A percentile compares a stretch with the other conserved stretches of the same genome.
These are phyloP conservation scores for Erynnis tages DNA, from an alignment of 2,888 invertebrate species.

Conservation along the genomic window DNA sequence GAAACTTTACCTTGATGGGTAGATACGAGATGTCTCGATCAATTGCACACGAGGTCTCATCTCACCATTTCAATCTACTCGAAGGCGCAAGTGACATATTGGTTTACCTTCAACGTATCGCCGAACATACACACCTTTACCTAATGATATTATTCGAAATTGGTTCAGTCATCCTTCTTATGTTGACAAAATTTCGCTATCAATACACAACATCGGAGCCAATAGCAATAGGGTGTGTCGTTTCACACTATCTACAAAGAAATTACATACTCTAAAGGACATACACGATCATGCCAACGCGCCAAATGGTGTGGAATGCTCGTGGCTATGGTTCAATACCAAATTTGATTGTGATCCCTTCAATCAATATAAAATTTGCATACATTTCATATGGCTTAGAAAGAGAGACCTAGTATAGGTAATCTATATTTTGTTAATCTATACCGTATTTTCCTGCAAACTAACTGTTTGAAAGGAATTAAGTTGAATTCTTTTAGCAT, in stretches of 20 bases:
- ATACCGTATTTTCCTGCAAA: too few species aligned
- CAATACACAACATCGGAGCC: conserved; percentile 53
- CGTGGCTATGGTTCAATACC: too few species aligned
- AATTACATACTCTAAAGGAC: conserved; percentile 73
- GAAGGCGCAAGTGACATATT: conserved; percentile 31
- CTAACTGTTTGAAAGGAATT: too few species aligned
- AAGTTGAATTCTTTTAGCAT: too few species aligned
- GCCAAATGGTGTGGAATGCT: too few species aligned
- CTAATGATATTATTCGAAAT: conserved; percentile 66
- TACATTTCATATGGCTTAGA: too few species aligned
- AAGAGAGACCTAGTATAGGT: too few species aligned
- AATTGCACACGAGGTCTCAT: conserved; percentile 13
- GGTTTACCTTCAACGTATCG: conserved; percentile 38
- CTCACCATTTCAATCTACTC: conserved; percentile 21
- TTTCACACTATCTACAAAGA: conserved; percentile 75
- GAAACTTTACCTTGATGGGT: conserved; percentile 8
- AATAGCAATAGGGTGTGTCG: conserved; percentile 71
- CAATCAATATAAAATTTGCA: too few species aligned
- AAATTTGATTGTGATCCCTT: too few species aligned
- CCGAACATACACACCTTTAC: conserved; percentile 11
- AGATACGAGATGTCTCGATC: conserved; percentile 18
- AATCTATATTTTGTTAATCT: too few species aligned
- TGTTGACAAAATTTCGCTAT: conserved; percentile 64
- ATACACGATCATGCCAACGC: too few species aligned
- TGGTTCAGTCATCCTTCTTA: conserved; percentile 53